A percentile compares a stretch with the other conserved stretches of the same genome.
Evolutionary conservation across 2,797 vertebrate genomes (phyloP).

Genomic region (Megaceryle alcyon): DNA sequence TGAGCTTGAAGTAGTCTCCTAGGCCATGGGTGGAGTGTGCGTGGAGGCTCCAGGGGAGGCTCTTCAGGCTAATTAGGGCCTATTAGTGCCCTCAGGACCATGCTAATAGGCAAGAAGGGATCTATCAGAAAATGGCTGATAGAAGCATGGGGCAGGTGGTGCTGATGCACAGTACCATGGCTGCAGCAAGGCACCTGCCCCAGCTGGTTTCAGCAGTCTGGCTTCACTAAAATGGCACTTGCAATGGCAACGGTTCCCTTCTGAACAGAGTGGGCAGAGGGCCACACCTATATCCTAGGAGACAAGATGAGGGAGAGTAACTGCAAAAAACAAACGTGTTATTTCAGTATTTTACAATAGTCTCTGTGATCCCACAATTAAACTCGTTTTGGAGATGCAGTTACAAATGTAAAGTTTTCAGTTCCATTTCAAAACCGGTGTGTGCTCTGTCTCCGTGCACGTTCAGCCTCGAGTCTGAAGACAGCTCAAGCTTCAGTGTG

Average conservation of each 20-base stretch:
- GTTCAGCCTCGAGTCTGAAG: neutral
- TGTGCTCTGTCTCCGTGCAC: neutral
- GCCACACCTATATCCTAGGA: neutral
- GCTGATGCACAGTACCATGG: neutral
- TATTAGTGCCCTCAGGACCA: neutral
- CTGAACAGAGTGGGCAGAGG: neutral
- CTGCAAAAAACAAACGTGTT: neutral
- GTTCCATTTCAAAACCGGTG: neutral
- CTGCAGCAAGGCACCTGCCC: neutral
- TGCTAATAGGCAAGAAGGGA: neutral
- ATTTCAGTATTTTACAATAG: neutral
- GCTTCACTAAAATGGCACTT: neutral
- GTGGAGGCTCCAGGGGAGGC: neutral
- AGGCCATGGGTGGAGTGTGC: too few relatives aligned
- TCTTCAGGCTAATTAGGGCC: neutral
- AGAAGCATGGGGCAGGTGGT: fast-evolving
- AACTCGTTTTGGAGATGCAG: neutral
- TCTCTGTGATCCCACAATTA: neutral
- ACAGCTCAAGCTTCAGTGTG: neutral
- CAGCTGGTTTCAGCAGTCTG: neutral
- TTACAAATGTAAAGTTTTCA: neutral
- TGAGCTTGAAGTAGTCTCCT: neutral
- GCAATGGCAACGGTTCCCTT: neutral
- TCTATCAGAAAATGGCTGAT: neutral
- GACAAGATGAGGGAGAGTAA: neutral